Evolutionary conservation across 2,888 invertebrate genomes (phyloP).

Genomic region (Anticlea derivata): DNA sequence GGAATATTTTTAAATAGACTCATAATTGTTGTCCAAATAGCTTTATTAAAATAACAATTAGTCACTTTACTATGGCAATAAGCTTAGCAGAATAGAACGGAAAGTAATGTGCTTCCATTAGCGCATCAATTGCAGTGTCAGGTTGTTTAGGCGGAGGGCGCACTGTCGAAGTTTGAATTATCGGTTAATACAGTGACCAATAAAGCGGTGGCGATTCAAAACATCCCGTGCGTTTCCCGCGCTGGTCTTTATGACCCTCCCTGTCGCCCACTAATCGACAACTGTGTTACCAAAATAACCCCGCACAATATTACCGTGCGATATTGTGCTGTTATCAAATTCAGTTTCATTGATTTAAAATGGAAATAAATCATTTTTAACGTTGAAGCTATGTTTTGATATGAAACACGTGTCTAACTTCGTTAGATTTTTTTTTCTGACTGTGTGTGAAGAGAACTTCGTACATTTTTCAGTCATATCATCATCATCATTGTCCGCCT

Average conservation of each 20-base stretch:
- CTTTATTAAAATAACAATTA: conserved; percentile 12
- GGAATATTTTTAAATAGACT: conserved; percentile 3
- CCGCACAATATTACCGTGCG: conserved; percentile 47
- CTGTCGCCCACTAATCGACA: conserved; percentile 79
- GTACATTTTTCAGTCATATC: too few relatives aligned
- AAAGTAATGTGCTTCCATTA: conserved; percentile 24
- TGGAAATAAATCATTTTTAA: conserved; percentile 11
- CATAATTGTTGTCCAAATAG: conserved; percentile 2
- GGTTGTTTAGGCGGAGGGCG: conserved; percentile 51
- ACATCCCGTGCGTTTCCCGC: conserved; percentile 76
- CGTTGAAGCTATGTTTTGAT: too few relatives aligned
- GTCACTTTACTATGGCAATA: conserved; percentile 2
- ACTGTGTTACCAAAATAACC: conserved; percentile 78
- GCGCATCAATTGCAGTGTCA: conserved; percentile 46
- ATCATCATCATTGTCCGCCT: too few relatives aligned
- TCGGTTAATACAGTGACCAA: conserved; percentile 75
- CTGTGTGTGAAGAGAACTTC: too few relatives aligned
- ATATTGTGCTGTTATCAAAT: conserved; percentile 42
- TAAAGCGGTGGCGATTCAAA: conserved; percentile 79
- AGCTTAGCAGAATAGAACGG: neutral
- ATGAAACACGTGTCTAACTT: too few relatives aligned
- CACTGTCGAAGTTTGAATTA: conserved; percentile 70
- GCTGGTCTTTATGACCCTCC: conserved; percentile 68
- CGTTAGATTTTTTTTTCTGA: too few relatives aligned
- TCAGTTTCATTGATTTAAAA: conserved; percentile 25